Evolutionary conservation across 2,113 vertebrate species (phyloP).

Genomic region (Leucosticte australis): DNA sequence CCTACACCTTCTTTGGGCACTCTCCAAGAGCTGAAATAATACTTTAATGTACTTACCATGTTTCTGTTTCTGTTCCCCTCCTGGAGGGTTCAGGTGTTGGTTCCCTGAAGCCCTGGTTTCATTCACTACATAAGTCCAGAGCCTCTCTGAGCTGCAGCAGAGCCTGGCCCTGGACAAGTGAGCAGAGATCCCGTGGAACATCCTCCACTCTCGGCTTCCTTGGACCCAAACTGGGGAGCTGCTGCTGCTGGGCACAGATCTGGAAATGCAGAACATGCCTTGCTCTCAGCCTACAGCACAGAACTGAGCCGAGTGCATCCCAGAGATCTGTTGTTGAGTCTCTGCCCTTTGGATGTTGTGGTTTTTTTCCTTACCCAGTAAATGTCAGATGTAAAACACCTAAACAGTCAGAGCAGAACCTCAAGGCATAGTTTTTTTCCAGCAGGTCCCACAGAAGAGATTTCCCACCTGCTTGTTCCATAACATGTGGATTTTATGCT

Average conservation of each 20-base stretch:
- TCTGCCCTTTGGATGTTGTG: background rate
- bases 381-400: background rate
- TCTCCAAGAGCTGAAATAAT: background rate
- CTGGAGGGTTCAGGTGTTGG: background rate
- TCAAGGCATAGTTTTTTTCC: background rate
- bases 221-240: background rate
- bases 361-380: background rate
- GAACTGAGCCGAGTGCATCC: background rate
- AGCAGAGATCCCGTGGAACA: background rate
- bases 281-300: background rate
- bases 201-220: background rate
- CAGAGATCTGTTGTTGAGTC: background rate
- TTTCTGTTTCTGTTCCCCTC: background rate
- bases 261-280: background rate
- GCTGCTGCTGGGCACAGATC: background rate
- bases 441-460: background rate
- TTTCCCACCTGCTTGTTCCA: background rate
- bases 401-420: background rate
- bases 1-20: background rate
- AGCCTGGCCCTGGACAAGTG: background rate
- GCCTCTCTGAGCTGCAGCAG: background rate
- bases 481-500: background rate
- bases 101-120: background rate
- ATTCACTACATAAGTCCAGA: rapidly evolving
- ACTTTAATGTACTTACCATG: background rate